phyloP scores from a whole-genome alignment of 2,888 invertebrate species.

The Stratiomys singularior region DNA sequence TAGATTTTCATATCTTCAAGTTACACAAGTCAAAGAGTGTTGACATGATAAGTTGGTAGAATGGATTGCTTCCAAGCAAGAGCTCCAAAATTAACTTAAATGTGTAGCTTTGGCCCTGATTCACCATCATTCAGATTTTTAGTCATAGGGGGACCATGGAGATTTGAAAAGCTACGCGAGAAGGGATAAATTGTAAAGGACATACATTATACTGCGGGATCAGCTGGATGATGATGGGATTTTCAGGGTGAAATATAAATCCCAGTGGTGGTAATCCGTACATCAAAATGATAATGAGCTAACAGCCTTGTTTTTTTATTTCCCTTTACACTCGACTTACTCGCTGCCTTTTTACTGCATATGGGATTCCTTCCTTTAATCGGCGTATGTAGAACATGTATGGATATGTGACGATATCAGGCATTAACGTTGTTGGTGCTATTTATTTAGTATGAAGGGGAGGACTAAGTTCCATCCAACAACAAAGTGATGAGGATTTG shows the following conservation, averaged over 20 bases:
- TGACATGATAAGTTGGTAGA: neutral
- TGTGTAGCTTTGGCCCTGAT: slow-evolving; percentile 31
- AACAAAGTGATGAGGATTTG: neutral
- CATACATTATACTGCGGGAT: slow-evolving; percentile 29
- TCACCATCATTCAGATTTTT: slow-evolving; percentile 41
- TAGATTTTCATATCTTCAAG: slow-evolving; percentile 27
- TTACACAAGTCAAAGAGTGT: neutral
- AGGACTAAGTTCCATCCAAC: neutral
- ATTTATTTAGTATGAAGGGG: slow-evolving; percentile 4
- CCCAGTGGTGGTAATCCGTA: slow-evolving; percentile 40
- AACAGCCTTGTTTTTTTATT: slow-evolving; percentile 30
- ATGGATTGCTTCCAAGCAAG: neutral
- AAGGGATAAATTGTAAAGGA: too few species aligned
- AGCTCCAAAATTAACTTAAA: slow-evolving; percentile 24
- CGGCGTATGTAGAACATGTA: slow-evolving; percentile 19
- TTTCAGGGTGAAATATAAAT: slow-evolving; percentile 46
- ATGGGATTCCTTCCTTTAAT: slow-evolving; percentile 41
- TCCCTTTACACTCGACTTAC: neutral
- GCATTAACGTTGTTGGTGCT: slow-evolving; percentile 11
- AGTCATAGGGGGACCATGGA: neutral
- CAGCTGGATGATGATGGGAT: slow-evolving; percentile 47
- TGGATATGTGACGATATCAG: neutral
- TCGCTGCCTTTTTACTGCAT: slow-evolving; percentile 36
- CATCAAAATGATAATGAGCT: slow-evolving; percentile 45
- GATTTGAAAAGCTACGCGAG: neutral